Percentiles rank a stretch among this genome's conserved stretches.
These are phyloP conservation scores for Megalopta genalis DNA, from an alignment of 1,140 invertebrate species.

Conservation along the genomic window DNA sequence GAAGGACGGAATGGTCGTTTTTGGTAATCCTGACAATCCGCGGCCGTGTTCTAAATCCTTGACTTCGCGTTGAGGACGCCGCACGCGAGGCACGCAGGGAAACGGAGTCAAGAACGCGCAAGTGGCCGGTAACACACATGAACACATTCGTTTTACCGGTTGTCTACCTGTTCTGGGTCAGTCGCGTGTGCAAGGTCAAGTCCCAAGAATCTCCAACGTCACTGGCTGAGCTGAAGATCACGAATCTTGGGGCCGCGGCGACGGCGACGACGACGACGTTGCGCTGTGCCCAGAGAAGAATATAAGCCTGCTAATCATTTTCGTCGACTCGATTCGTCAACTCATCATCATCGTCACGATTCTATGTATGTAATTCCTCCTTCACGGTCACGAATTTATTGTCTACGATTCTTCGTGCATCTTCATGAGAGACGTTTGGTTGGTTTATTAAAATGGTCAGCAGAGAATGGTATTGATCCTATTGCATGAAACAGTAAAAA, in stretches of 20 bases:
- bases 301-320: neutral
- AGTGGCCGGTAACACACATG: constrained; percentile 26
- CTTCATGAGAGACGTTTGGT: no score
- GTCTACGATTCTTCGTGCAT: neutral
- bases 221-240: constrained; percentile 32
- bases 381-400: neutral
- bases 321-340: constrained; percentile 16
- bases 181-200: constrained; percentile 61
- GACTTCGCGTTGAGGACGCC: constrained; percentile 39
- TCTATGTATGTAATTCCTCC: neutral
- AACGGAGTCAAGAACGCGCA: constrained; percentile 66
- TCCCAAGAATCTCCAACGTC: constrained; percentile 57
- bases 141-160: constrained; percentile 46
- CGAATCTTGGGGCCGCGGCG: neutral
- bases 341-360: neutral
- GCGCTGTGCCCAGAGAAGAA: neutral
- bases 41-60: constrained; percentile 69
- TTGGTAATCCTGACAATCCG: constrained; percentile 43
- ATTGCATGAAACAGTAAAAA: no score
- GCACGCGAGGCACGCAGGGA: constrained; percentile 30
- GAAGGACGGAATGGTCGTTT: constrained; percentile 50
- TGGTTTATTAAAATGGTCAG: no score
- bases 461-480: no score
- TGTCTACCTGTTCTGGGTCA: constrained; percentile 64
- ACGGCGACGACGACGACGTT: neutral